Evolutionary conservation across 1,140 invertebrate genomes (phyloP).

Genomic region (Drosophila erecta): DNA sequence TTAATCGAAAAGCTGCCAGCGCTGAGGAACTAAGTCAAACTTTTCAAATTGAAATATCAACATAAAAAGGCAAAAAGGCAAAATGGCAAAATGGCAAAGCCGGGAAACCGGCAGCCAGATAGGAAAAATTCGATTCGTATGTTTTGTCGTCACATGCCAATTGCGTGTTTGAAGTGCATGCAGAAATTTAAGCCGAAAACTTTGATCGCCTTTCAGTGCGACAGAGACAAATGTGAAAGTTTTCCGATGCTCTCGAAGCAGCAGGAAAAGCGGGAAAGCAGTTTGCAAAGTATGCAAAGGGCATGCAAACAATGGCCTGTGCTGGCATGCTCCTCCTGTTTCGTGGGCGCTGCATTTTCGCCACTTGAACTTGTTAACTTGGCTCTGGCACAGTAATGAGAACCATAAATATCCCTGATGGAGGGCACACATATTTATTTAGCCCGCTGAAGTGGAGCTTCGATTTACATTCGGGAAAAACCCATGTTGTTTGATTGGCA

Average conservation of each 20-base stretch:
- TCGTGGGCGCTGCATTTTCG: neutral
- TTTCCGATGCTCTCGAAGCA: constrained; percentile 29
- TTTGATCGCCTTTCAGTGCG: constrained; percentile 41
- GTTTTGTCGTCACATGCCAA: constrained; percentile 60
- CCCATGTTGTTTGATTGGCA: constrained; percentile 5
- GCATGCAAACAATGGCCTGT: constrained; percentile 53
- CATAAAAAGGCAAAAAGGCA: constrained; percentile 10
- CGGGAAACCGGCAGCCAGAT: neutral
- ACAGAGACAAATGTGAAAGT: constrained; percentile 62
- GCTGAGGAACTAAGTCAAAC: constrained; percentile 57
- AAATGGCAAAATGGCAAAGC: neutral
- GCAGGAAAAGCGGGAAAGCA: constrained; percentile 18
- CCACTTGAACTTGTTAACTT: constrained; percentile 46
- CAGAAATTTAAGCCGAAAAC: constrained; percentile 67
- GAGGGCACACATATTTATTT: constrained; percentile 12
- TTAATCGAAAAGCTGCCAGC: constrained; percentile 59
- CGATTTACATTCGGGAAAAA: constrained; percentile 1
- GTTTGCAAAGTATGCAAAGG: constrained; percentile 47
- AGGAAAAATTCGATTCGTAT: constrained; percentile 53
- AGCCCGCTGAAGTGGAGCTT: neutral
- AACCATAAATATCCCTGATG: constrained; percentile 23
- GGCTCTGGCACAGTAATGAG: constrained; percentile 11
- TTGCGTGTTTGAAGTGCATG: constrained; percentile 57
- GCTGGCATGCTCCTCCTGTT: constrained; percentile 10
- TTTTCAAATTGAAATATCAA: constrained; percentile 67